Percentiles rank a stretch among this genome's conserved stretches.
Evolutionary conservation across 1,140 invertebrate species (phyloP).

Genomic region (Pseudomyrmex cubaensis): DNA sequence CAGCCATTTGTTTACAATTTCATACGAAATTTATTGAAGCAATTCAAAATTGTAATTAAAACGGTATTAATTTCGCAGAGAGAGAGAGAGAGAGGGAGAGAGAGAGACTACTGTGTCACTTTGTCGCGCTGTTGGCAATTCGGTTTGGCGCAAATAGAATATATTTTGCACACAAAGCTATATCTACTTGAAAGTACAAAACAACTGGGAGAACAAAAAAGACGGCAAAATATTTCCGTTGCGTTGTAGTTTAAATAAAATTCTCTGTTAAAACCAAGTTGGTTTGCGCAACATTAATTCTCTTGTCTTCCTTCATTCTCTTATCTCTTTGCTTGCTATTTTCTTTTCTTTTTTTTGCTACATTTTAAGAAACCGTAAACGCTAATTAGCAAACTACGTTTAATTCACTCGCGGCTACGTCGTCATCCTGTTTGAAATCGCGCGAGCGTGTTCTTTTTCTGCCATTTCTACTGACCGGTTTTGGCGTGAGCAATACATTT

Average conservation of each 20-base stretch:
- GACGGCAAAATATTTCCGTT: conserved; percentile 2
- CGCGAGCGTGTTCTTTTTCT: conserved; percentile 3
- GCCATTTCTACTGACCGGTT: conserved; percentile 16
- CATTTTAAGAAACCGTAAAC: not conserved
- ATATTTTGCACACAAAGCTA: not conserved
- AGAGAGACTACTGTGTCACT: not conserved
- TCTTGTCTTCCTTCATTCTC: too few species aligned
- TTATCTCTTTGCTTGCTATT: too few species aligned
- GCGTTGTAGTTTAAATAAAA: not conserved
- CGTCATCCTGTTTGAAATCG: not conserved
- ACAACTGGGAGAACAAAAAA: not conserved
- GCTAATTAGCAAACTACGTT: conserved; percentile 22
- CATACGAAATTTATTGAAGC: not conserved
- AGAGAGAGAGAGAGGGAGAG: too few species aligned
- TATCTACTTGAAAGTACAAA: conserved; percentile 11
- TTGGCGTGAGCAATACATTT: conserved; percentile 58
- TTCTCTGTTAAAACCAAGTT: not conserved
- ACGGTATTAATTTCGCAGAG: conserved; percentile 16
- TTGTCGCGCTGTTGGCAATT: not conserved
- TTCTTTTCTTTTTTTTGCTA: not conserved
- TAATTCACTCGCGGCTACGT: not conserved
- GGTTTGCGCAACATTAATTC: not conserved
- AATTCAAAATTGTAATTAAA: conserved; percentile 1
- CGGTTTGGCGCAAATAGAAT: not conserved
- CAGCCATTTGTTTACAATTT: conserved; percentile 20